Percentiles rank a stretch among this genome's conserved stretches.
These are phyloP conservation scores for Nesometra sesokonis DNA, from an alignment of 35 echinoderm and acorn worm genomes.

Conservation along the genomic window DNA sequence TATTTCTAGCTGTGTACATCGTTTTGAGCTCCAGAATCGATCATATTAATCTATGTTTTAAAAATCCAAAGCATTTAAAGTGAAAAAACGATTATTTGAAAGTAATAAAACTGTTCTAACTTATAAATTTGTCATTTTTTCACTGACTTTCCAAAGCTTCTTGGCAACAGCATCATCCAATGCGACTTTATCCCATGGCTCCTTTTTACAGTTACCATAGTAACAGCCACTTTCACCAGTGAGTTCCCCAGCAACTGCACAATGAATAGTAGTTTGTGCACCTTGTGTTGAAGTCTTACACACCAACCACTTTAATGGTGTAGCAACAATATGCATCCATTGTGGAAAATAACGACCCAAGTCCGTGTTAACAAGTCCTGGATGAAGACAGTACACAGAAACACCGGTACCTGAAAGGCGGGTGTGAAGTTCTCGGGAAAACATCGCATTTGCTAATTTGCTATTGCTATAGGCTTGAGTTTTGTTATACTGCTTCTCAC, in stretches of 20 bases:
- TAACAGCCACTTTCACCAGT: constrained; percentile 57
- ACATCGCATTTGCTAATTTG: constrained; percentile 83
- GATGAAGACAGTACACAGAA: constrained; percentile 74
- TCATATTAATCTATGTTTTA: too few species aligned
- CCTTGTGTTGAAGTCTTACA: constrained; percentile 69
- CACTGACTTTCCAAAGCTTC: constrained; percentile 86
- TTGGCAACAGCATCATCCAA: constrained; percentile 58
- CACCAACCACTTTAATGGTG: constrained; percentile 69
- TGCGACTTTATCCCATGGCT: constrained; percentile 44
- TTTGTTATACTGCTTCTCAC: constrained; percentile 43
- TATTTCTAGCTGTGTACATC: too few species aligned
- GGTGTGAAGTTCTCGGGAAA: constrained; percentile 67
- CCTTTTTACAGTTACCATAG: constrained; percentile 84
- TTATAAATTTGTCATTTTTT: constrained; percentile 47
- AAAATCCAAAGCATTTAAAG: too few species aligned
- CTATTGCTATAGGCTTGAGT: constrained; percentile 63
- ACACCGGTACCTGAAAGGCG: constrained; percentile 39
- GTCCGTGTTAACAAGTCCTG: constrained; percentile 70
- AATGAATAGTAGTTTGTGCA: constrained; percentile 73
- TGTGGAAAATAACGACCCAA: constrained; percentile 51
- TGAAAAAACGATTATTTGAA: too few species aligned
- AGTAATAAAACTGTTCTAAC: too few species aligned
- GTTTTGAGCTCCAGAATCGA: too few species aligned
- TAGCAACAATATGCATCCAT: constrained; percentile 8
- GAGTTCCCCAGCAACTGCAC: constrained; percentile 71